Percentiles rank a stretch among this genome's conserved stretches.
Conservation (phyloP, 2,797 vertebrate genomes). For the Neomorphus geoffroyi region DNA sequence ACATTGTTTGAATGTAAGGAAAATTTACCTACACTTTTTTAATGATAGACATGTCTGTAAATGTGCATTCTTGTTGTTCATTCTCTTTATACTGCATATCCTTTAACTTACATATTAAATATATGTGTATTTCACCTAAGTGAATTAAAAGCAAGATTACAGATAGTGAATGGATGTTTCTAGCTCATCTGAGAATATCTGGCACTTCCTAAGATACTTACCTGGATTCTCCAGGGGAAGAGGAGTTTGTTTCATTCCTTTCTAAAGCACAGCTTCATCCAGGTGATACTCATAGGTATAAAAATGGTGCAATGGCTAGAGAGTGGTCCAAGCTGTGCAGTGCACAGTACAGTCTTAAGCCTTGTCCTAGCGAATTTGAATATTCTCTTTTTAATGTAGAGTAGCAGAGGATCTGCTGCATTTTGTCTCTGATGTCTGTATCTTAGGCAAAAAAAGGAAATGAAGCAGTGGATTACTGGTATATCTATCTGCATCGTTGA, state of each 20-base stretch:
- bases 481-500: neutral
- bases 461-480: neutral
- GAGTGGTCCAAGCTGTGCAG: neutral
- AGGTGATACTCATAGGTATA: neutral
- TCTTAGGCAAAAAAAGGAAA: neutral
- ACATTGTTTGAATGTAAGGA: neutral
- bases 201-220: neutral
- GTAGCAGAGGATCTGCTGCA: neutral
- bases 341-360: neutral
- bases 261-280: neutral
- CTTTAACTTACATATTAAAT: slow-evolving; percentile 26
- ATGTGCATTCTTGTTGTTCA: slow-evolving; percentile 1
- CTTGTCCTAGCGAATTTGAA: neutral
- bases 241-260: neutral
- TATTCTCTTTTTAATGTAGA: neutral
- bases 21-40: neutral
- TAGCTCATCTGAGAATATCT: neutral
- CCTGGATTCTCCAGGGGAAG: neutral
- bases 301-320: neutral
- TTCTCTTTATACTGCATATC: neutral
- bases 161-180: neutral
- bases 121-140: neutral
- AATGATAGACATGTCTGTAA: neutral
- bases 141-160: slow-evolving; percentile 32
- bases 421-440: neutral